A percentile compares a stretch with the other conserved stretches of the same genome.
Conservation (phyloP, 1,140 invertebrate species). For the Nasonia longicornis region DNA sequence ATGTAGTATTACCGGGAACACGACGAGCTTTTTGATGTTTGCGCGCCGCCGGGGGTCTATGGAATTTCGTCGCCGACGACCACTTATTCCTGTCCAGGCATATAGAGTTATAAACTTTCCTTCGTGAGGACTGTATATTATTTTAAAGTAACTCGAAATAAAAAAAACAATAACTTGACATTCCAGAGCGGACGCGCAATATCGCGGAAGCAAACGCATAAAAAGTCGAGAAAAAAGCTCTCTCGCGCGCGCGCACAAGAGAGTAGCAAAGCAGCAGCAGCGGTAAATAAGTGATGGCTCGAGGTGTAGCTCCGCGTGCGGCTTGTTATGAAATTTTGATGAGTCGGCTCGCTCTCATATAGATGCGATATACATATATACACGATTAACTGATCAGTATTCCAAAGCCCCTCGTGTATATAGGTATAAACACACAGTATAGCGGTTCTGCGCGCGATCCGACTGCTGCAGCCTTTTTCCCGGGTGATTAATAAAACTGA, state of each 20-base stretch:
- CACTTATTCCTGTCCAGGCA: too few relatives aligned
- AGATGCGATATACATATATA: not conserved
- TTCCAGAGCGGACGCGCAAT: not conserved
- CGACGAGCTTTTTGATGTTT: too few relatives aligned
- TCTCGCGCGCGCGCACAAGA: too few relatives aligned
- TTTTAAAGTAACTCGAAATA: not conserved
- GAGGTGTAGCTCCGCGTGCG: not conserved
- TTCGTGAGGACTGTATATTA: too few relatives aligned
- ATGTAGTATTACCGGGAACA: too few relatives aligned
- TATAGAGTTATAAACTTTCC: too few relatives aligned
- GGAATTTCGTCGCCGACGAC: too few relatives aligned
- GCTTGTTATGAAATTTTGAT: conserved; percentile 52
- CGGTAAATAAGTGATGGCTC: conserved; percentile 13
- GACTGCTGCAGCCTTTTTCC: not conserved
- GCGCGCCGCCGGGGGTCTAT: too few relatives aligned
- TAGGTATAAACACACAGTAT: not conserved
- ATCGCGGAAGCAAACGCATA: not conserved
- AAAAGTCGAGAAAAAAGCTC: not conserved
- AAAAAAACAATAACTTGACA: not conserved
- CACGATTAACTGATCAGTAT: conserved; percentile 52
- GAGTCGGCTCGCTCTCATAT: conserved; percentile 30
- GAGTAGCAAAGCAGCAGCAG: not conserved
- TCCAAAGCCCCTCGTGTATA: conserved; percentile 40
- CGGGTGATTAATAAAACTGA: conserved; percentile 50
- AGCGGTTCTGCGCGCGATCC: not conserved